These are phyloP conservation scores for Oreochromis mossambicus DNA, from an alignment of 2,797 vertebrate genomes.

Conservation along the genomic window DNA sequence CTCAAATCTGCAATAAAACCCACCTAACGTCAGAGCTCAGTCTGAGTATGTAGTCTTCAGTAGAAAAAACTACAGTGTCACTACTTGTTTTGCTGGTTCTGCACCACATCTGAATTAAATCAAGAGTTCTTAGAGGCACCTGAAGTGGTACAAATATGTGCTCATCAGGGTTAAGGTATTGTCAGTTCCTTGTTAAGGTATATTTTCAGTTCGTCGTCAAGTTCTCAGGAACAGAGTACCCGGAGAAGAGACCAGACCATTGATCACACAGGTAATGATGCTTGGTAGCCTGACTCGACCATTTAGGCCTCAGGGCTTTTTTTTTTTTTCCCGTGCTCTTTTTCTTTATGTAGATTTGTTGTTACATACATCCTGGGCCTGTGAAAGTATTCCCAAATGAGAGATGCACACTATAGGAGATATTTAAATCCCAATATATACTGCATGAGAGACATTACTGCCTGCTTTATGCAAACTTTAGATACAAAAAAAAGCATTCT, in stretches of 20 bases:
- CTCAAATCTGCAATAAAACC: slow-evolving; percentile 47
- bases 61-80: slow-evolving; percentile 70
- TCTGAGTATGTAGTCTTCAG: slow-evolving; percentile 60
- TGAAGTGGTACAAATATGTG: slow-evolving; percentile 78
- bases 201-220: slow-evolving; percentile 58
- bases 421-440: slow-evolving; percentile 38
- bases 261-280: slow-evolving; percentile 42
- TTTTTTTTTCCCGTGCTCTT: background rate
- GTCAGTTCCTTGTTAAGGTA: slow-evolving; percentile 69
- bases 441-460: slow-evolving; percentile 21
- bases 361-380: slow-evolving; percentile 49
- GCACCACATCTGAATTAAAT: slow-evolving; percentile 73
- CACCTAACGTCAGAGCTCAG: slow-evolving; percentile 51
- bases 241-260: slow-evolving; percentile 39
- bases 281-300: slow-evolving; percentile 34
- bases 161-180: slow-evolving; percentile 74
- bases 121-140: slow-evolving; percentile 78
- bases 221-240: slow-evolving; percentile 59
- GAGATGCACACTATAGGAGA: slow-evolving; percentile 31
- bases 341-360: slow-evolving; percentile 35
- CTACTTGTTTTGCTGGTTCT: slow-evolving; percentile 77
- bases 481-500: slow-evolving; percentile 18
- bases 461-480: slow-evolving; percentile 36
- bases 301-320: slow-evolving; percentile 18
- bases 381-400: slow-evolving; percentile 41